Evolutionary conservation across 64 coral and sea anemone species (phyloP).

Genomic region (Catalaphyllia jardinei): DNA sequence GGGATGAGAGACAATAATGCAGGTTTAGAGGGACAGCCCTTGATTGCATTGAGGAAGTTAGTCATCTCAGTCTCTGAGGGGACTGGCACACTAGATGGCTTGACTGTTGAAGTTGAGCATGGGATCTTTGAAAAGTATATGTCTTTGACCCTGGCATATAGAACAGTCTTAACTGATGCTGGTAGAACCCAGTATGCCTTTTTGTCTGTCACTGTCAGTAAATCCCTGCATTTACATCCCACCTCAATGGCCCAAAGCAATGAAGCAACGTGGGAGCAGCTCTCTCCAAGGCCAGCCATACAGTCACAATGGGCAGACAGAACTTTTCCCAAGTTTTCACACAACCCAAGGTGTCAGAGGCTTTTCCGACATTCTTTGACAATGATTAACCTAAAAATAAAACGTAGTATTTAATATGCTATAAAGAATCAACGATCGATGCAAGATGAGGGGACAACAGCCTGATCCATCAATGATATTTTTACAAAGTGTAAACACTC

Average conservation of each 20-base stretch:
- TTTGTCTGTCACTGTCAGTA: conserved; percentile 51
- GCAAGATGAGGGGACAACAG: not conserved
- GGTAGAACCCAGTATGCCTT: conserved; percentile 71
- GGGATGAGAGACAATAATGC: conserved; percentile 31
- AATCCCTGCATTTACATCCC: conserved; percentile 29
- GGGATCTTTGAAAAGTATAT: conserved; percentile 32
- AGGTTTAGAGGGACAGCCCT: conserved; percentile 26
- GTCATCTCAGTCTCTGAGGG: not conserved
- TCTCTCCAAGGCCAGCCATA: not conserved
- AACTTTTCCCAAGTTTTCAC: conserved; percentile 27
- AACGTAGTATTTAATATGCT: not conserved
- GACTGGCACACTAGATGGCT: not conserved
- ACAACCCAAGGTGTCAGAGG: conserved; percentile 32
- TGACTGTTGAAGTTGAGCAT: not conserved
- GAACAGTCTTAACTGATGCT: conserved; percentile 24
- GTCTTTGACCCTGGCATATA: conserved; percentile 42
- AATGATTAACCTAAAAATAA: conserved; percentile 25
- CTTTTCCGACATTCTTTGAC: conserved; percentile 28
- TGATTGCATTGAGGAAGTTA: not conserved
- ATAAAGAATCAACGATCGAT: not conserved
- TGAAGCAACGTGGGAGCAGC: conserved; percentile 35
- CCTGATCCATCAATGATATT: too few species aligned
- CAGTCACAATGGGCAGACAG: conserved; percentile 25
- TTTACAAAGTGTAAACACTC: too few species aligned
- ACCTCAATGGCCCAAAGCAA: conserved; percentile 38